phyloP scores from a whole-genome alignment of 2,797 vertebrate species.

The Smutsia temminckii region DNA sequence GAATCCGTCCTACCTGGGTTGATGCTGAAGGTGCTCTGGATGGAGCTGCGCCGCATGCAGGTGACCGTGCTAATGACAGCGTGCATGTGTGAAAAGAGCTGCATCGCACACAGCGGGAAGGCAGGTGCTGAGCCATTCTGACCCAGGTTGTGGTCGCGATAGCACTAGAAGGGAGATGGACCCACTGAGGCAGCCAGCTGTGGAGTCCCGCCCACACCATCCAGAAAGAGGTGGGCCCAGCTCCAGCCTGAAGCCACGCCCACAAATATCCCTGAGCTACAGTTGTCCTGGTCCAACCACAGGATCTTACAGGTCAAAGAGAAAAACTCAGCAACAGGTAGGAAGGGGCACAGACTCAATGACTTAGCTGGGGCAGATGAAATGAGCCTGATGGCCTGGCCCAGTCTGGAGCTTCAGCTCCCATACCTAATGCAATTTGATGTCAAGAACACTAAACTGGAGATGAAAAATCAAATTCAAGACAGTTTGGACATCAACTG shows the following conservation, averaged over 20 bases:
- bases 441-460: background rate
- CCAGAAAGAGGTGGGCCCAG: background rate
- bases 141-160: conserved; percentile 88
- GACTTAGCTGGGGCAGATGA: background rate
- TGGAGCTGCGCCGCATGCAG: conserved; percentile 94
- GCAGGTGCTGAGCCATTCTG: conserved; percentile 84
- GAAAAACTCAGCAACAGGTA: background rate
- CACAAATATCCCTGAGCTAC: background rate
- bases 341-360: background rate
- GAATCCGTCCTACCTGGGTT: conserved; percentile 88
- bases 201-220: background rate
- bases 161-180: conserved; percentile 87
- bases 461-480: conserved; percentile 29
- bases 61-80: conserved; percentile 93
- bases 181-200: background rate
- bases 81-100: conserved; percentile 96
- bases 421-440: background rate
- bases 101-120: conserved; percentile 96
- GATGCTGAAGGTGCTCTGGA: conserved; percentile 91
- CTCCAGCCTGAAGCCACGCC: background rate
- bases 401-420: background rate
- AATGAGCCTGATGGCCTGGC: background rate
- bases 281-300: background rate
- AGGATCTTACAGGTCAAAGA: background rate
- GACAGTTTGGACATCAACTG: background rate